Conservation (phyloP, 2,888 invertebrate genomes). For the Lithophane socia region DNA sequence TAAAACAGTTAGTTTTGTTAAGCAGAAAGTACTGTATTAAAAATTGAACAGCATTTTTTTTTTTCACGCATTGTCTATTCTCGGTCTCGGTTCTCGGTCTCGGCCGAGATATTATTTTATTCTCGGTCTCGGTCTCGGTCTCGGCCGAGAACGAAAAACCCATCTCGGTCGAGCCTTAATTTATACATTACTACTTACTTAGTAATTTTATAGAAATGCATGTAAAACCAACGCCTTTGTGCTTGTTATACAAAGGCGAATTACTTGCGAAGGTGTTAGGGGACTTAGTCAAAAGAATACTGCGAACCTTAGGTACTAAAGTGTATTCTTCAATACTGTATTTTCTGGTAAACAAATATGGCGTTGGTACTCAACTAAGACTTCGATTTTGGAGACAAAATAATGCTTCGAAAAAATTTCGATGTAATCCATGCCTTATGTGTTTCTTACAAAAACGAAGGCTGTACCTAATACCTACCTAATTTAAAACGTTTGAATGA, state of each 20-base stretch:
- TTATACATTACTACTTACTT: conserved; percentile 41
- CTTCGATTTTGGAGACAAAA: neutral
- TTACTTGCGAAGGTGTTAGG: conserved; percentile 11
- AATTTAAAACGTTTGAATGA: neutral
- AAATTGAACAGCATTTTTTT: no score
- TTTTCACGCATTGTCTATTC: no score
- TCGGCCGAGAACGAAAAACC: no score
- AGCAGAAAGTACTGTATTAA: no score
- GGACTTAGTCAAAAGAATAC: conserved; percentile 9
- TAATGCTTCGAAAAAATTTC: neutral
- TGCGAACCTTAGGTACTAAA: neutral
- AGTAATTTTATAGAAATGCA: conserved; percentile 16
- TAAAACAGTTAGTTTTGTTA: no score
- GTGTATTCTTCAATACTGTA: neutral
- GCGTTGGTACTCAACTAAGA: neutral
- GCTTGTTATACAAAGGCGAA: neutral
- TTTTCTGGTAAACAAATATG: neutral
- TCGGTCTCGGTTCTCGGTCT: no score
- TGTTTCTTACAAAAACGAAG: neutral
- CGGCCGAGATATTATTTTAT: no score
- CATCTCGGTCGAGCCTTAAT: no score
- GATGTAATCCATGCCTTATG: neutral
- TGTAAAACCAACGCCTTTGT: conserved; percentile 3
- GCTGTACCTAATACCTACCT: neutral
- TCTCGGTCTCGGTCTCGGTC: no score